Conservation (phyloP, 1,140 invertebrate genomes). For the Apis florea region DNA sequence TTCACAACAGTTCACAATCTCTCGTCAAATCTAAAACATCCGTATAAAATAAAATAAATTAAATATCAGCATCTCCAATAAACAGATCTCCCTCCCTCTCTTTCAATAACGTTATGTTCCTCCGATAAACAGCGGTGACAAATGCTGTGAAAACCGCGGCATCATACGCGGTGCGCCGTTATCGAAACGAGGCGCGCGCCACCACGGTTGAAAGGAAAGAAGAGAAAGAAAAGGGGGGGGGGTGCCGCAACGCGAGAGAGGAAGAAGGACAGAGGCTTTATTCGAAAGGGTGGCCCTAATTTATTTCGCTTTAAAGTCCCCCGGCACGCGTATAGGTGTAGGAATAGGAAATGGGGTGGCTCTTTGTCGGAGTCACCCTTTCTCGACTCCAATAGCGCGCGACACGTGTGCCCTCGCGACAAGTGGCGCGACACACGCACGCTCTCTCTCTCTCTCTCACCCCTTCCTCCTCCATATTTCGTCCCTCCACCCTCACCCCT, state of each 20-base stretch:
- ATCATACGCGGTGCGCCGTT: neutral
- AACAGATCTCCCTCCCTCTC: constrained; percentile 26
- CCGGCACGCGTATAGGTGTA: constrained; percentile 48
- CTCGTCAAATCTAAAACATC: too few relatives aligned
- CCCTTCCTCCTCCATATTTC: constrained; percentile 12
- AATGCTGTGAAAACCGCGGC: constrained; percentile 26
- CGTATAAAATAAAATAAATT: too few relatives aligned
- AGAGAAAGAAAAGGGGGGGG: neutral
- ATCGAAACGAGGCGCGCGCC: constrained; percentile 42
- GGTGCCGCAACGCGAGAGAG: neutral
- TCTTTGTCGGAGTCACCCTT: constrained; percentile 63
- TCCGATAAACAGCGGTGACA: constrained; percentile 61
- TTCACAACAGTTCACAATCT: too few relatives aligned
- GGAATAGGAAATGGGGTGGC: constrained; percentile 57
- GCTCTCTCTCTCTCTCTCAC: constrained; percentile 32
- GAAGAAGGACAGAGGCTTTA: constrained; percentile 50
- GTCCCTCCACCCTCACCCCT: constrained; percentile 40
- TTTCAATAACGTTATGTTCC: constrained; percentile 49
- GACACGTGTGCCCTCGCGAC: constrained; percentile 78
- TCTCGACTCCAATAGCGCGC: constrained; percentile 68
- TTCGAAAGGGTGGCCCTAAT: constrained; percentile 67
- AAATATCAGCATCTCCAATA: constrained; percentile 9
- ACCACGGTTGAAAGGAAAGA: neutral
- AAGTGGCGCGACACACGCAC: constrained; percentile 74
- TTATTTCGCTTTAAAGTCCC: constrained; percentile 79